Base-by-base conservation (phyloP, 2,888 invertebrate genomes). In the Lasioglossum leucozonium region DNA sequence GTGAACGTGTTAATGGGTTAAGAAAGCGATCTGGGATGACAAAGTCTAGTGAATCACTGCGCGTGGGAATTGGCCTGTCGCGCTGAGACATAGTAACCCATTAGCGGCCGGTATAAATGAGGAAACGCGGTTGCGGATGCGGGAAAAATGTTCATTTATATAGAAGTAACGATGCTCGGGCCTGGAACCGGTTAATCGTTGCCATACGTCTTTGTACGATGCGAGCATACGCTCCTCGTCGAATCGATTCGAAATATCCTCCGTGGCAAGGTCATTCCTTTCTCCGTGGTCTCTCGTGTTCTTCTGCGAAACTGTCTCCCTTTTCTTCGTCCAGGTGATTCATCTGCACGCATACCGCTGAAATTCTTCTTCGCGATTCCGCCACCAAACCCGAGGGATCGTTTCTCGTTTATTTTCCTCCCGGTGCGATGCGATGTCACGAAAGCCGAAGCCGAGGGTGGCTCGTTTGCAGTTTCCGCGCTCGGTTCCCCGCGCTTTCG, bases 181-280 rank as follows among this genome's bases (percentile, higher is more conserved):
- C 44, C 18, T 18, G 83, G 51, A 75, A 86, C 79, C 82, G 86
- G 86, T 82, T 86, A 71, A 81, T 89, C 90, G 77, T 55, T 34
- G 30, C 79, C 37, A 40, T 67, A 55, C 62, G 71, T 82, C 77
- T 79, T 84, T 83, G 78, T 83, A 67, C 51, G 22, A 51, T 51
- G 51, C 51, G 51, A 51, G 51, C 77, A 10, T 77, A 4, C 13
- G 22, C 55, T 47, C 67, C 37, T 13, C 44, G 65, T 76, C 69
- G 76, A 69, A 67, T 81, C 85, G 83, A 85, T 84, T 84, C 79
- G 87, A 90, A 86, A 86, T 90, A 87, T 90, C 79, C 89, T 74
- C 79, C 79, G 69, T 18, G 40, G 90, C 89, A 90, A 90, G 90
- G 90, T 82, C 89, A 76, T 90, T 86, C 90, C 89, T 89, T 90